phyloP scores from a whole-genome alignment of 2,888 invertebrate species.

The Andrena dorsata region DNA sequence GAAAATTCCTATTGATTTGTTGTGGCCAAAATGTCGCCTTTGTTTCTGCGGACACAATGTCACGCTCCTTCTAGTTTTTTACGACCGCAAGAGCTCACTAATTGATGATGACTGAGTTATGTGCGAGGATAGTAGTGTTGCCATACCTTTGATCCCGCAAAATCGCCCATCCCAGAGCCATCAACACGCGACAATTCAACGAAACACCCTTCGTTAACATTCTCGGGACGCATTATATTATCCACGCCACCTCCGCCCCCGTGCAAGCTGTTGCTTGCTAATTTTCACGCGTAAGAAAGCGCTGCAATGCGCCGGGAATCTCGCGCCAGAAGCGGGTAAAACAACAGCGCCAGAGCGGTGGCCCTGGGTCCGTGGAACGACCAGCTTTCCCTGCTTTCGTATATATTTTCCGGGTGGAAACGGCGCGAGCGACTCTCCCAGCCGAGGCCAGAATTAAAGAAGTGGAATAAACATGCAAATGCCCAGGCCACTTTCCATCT shows the following conservation, averaged over 20 bases:
- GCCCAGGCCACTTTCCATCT: conserved; percentile 78
- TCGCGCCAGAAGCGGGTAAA: neutral
- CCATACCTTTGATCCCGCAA: neutral
- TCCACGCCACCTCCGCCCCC: neutral
- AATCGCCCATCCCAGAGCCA: neutral
- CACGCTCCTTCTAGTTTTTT: too few relatives aligned
- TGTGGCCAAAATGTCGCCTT: too few relatives aligned
- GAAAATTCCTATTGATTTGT: too few relatives aligned
- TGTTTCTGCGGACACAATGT: too few relatives aligned
- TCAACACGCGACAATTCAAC: too few relatives aligned
- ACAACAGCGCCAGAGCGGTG: neutral
- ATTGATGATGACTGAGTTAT: too few relatives aligned
- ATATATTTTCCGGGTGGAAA: conserved; percentile 48
- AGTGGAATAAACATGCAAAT: conserved; percentile 81
- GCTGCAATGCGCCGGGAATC: conserved; percentile 5
- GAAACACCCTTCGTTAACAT: too few relatives aligned
- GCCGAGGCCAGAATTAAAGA: conserved; percentile 74
- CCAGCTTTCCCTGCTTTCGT: conserved; percentile 21
- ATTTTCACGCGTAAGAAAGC: conserved; percentile 23
- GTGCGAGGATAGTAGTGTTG: too few relatives aligned
- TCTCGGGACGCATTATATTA: too few relatives aligned
- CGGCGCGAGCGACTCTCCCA: conserved; percentile 17
- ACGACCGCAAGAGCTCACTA: too few relatives aligned
- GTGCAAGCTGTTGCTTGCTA: conserved; percentile 11
- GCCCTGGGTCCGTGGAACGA: neutral